A percentile compares a stretch with the other conserved stretches of the same genome.
phyloP scores from a whole-genome alignment of 1,140 invertebrate genomes.

The Proctacanthus coquilletti region DNA sequence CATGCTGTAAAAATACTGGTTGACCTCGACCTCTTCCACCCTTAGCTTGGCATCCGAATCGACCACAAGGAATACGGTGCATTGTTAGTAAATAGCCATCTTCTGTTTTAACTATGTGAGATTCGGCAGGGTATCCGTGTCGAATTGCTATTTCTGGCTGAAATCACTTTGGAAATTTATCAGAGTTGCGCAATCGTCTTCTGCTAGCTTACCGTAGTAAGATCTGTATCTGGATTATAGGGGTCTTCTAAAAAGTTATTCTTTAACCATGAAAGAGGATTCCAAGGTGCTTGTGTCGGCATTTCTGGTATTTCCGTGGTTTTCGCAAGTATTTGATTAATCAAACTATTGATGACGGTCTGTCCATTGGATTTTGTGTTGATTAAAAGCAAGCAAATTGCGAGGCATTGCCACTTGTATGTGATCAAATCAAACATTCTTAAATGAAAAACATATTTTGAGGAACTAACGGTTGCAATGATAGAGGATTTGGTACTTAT shows the following conservation, averaged over 20 bases:
- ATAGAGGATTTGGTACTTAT: too few species aligned
- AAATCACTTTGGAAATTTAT: not conserved
- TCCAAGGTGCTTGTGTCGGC: not conserved
- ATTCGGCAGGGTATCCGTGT: slow-evolving; percentile 36
- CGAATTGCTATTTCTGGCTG: slow-evolving; percentile 20
- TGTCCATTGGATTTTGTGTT: too few species aligned
- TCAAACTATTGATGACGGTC: not conserved
- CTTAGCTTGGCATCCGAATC: slow-evolving; percentile 6
- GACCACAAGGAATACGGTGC: slow-evolving; percentile 27
- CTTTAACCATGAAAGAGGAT: not conserved
- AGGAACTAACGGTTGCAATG: too few species aligned
- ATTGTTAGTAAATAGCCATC: slow-evolving; percentile 33
- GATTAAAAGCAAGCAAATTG: too few species aligned
- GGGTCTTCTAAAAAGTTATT: not conserved
- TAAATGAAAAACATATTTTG: too few species aligned
- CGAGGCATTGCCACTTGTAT: too few species aligned
- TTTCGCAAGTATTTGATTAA: not conserved
- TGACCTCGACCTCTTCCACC: not conserved
- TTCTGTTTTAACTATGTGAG: slow-evolving; percentile 23
- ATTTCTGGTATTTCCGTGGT: not conserved
- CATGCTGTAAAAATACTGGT: slow-evolving; percentile 53
- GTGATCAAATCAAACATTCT: too few species aligned
- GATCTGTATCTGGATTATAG: slow-evolving; percentile 3
- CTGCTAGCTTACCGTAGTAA: not conserved
- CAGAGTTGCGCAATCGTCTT: slow-evolving; percentile 6